These are phyloP conservation scores for Trichogramma evanescens DNA, from an alignment of 2,888 invertebrate genomes.

Conservation along the genomic window DNA sequence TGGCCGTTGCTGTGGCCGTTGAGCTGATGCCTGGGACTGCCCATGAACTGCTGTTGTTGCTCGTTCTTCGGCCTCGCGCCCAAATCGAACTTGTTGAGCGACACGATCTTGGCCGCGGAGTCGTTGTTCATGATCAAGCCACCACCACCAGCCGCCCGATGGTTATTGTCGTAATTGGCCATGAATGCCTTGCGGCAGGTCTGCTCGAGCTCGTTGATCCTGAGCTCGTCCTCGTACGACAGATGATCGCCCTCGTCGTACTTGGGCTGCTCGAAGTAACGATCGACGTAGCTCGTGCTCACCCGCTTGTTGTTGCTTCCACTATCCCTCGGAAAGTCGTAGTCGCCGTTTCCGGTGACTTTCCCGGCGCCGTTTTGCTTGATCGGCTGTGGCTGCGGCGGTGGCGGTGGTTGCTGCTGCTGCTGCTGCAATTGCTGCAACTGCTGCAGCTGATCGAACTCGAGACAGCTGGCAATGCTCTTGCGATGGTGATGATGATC, in stretches of 20 bases:
- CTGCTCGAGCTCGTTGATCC: slow-evolving; percentile 37
- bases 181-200: slow-evolving; percentile 28
- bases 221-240: slow-evolving; percentile 29
- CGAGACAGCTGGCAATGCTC: slow-evolving; percentile 25
- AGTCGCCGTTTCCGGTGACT: slow-evolving; percentile 30
- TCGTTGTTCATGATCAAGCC: slow-evolving; percentile 12
- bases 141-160: slow-evolving; percentile 1
- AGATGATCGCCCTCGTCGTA: slow-evolving; percentile 35
- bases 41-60: slow-evolving; percentile 9
- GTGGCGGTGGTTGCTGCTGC: background rate
- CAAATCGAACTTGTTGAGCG: slow-evolving; percentile 28
- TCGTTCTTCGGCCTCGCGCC: slow-evolving; percentile 38
- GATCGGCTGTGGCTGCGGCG: background rate
- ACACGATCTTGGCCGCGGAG: slow-evolving; percentile 4
- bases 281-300: slow-evolving; percentile 43
- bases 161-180: slow-evolving; percentile 28
- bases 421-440: slow-evolving; percentile 6
- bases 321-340: slow-evolving; percentile 31
- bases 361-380: slow-evolving; percentile 36
- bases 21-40: slow-evolving; percentile 28
- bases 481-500: slow-evolving; percentile 25
- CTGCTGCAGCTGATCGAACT: slow-evolving; percentile 5
- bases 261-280: slow-evolving; percentile 43
- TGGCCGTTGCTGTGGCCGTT: slow-evolving; percentile 34
- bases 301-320: slow-evolving; percentile 30